Percentiles rank a stretch among this genome's conserved stretches.
phyloP scores from a whole-genome alignment of 2,888 invertebrate genomes.

The Lydus trimaculatus region DNA sequence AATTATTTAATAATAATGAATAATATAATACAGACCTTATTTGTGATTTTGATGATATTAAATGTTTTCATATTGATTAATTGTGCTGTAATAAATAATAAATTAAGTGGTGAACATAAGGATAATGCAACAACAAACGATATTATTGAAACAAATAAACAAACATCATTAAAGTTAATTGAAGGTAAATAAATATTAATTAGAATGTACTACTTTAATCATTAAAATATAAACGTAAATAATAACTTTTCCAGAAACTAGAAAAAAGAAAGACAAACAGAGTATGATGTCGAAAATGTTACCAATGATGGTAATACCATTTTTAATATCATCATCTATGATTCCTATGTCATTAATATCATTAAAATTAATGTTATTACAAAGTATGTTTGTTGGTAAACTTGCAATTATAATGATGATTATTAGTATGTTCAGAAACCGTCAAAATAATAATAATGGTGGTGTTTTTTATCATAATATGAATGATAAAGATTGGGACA shows the following conservation, averaged over 20 bases:
- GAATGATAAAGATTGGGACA: conserved; percentile 30
- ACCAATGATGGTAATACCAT: conserved; percentile 75
- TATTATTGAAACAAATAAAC: background rate
- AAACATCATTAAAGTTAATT: background rate
- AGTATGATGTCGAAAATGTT: conserved; percentile 67
- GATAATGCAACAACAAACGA: background rate
- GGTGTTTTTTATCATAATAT: conserved; percentile 48
- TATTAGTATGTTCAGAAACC: conserved; percentile 68
- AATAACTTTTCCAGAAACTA: conserved; percentile 45
- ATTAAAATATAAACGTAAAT: background rate
- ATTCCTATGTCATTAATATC: conserved; percentile 74
- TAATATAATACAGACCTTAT: background rate
- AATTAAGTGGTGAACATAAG: background rate
- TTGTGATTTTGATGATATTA: background rate
- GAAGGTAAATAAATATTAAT: background rate
- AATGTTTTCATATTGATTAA: background rate
- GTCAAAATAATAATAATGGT: conserved; percentile 39
- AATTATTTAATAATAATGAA: background rate
- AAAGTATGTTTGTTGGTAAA: conserved; percentile 75
- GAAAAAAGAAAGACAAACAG: conserved; percentile 60
- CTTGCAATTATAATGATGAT: conserved; percentile 72
- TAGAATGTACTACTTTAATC: conserved; percentile 33
- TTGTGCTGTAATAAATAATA: background rate
- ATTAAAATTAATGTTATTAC: conserved; percentile 73
- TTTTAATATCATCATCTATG: conserved; percentile 73